Evolutionary conservation across 2,888 invertebrate genomes (phyloP).

Genomic region (Dione juno): DNA sequence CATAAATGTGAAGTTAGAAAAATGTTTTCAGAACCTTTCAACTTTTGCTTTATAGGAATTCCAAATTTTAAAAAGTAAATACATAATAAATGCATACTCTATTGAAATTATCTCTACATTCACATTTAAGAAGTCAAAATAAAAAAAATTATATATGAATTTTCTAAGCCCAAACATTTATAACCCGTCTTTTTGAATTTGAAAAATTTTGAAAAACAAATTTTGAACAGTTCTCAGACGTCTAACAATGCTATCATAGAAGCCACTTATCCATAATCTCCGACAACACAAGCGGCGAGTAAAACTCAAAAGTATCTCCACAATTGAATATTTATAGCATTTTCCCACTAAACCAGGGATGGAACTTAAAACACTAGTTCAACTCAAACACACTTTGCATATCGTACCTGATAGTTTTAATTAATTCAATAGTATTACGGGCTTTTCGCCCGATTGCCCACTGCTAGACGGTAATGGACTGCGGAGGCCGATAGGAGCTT

Average conservation of each 20-base stretch:
- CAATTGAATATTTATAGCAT: conserved; percentile 28
- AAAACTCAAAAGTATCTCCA: conserved; percentile 6
- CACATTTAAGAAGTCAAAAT: no score
- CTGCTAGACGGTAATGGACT: conserved; percentile 34
- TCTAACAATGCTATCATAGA: background rate
- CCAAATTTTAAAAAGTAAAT: no score
- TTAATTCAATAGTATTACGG: conserved; percentile 54
- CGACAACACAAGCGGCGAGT: background rate
- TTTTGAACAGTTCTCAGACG: background rate
- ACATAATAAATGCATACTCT: no score
- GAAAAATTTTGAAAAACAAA: no score
- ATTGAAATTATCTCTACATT: no score
- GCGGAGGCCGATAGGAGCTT: conserved; percentile 18
- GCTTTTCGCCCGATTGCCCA: conserved; percentile 52
- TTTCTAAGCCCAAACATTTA: no score
- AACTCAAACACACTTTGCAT: conserved; percentile 51
- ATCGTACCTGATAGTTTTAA: conserved; percentile 53
- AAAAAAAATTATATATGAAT: no score
- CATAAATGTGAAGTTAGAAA: no score
- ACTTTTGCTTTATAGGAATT: no score
- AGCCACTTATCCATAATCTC: background rate
- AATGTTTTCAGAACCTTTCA: no score
- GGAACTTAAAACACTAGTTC: conserved; percentile 24
- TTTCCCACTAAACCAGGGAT: conserved; percentile 26
- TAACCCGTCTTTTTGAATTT: no score